Conservation (phyloP, 1,140 invertebrate species). For the Pogonognathellus flavescens region DNA sequence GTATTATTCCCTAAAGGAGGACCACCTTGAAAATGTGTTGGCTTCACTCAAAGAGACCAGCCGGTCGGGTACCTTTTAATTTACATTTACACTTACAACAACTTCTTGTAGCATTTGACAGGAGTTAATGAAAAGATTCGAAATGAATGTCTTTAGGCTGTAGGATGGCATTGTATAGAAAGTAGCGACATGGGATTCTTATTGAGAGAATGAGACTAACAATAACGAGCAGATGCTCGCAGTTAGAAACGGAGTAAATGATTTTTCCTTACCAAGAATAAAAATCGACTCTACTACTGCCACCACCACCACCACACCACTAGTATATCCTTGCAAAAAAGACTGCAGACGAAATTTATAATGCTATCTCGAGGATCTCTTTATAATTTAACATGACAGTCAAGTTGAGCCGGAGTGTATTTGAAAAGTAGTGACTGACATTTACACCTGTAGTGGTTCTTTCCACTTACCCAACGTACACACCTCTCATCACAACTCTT, state of each 20-base stretch:
- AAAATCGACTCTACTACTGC: too few species aligned
- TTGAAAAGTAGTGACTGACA: conserved; percentile 46
- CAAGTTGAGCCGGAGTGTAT: not conserved
- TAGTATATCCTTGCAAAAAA: too few species aligned
- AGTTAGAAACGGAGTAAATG: too few species aligned
- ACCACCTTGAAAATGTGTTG: conserved; percentile 29
- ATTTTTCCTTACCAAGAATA: too few species aligned
- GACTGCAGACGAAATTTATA: too few species aligned
- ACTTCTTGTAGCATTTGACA: conserved; percentile 10
- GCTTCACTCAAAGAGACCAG: conserved; percentile 6
- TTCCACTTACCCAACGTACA: conserved; percentile 10
- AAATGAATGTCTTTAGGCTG: too few species aligned
- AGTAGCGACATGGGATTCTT: too few species aligned
- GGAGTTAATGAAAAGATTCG: not conserved
- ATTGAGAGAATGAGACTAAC: too few species aligned
- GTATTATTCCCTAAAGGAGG: not conserved
- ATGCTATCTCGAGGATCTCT: too few species aligned
- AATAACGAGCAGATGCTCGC: too few species aligned
- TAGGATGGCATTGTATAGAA: too few species aligned
- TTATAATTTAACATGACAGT: conserved; percentile 1
- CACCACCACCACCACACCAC: too few species aligned
- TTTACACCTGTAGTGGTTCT: conserved; percentile 39
- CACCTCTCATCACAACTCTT: not conserved
- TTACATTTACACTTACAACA: not conserved
- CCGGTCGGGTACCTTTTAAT: conserved; percentile 4